Base-by-base conservation (phyloP, 2,888 invertebrate species). In the Palloptera scutellata region DNA sequence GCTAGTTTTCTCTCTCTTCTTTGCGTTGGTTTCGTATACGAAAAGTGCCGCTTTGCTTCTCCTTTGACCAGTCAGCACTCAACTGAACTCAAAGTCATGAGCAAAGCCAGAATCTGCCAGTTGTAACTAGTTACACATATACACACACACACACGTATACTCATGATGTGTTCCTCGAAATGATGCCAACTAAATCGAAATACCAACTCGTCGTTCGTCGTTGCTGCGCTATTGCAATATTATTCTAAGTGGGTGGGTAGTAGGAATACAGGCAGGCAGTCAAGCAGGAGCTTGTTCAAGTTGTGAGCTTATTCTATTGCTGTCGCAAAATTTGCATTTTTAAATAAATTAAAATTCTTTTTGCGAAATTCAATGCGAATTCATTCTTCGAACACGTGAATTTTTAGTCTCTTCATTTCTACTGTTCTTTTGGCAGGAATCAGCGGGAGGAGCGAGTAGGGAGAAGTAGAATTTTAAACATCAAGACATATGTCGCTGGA, bases 311-410 rank as follows among this genome's bases (percentile, higher is more conserved):
- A 13, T 6, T 15, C 20, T n/a, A 11, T 48, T 13, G 11, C 54
- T 40, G n/a, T 66, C 45, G 53, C 17, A 17, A 45, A 41, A 66
- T 66, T 66, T 61, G 61, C 60, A 60, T 60, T 66, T 65, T 66
- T 61, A 54, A 66, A 66, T 43, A 43, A 66, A 61, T 65, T 59
- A 43, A 58, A 65, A 60, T 65, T 52, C 65, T 65, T 64, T 43
- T 52, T 53, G 59, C 59, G 20, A 64, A 51, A 64, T 20, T 59
- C 59, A 11, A n/a, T 42, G 53, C 41, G 57, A 64, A 55, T 58
- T 15, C 30, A 55, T 42, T 62, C 15, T 11, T 40, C 19, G 43
- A 11, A 11, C 17, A 41, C 58, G 19, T 15, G 19, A 40, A 48
- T 30, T 30, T 30, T 30, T 30, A 30, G 30, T 30, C 30, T 30